A percentile compares a stretch with the other conserved stretches of the same genome.
phyloP scores from a whole-genome alignment of 1,140 invertebrate species.

The Drosophila ogumai region DNA sequence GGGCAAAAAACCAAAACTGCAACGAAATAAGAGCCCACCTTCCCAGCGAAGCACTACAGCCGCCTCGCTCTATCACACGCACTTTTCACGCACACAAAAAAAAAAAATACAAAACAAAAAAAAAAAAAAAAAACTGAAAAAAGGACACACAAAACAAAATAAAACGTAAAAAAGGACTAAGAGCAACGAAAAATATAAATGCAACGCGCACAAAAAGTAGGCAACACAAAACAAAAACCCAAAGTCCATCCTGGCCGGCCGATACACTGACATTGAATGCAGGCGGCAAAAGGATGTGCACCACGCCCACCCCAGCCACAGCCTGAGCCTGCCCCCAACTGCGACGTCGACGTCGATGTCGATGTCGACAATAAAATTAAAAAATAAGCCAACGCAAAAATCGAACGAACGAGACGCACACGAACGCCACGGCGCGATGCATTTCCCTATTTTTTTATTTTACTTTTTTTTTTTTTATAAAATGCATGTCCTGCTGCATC shows the following conservation, averaged over 20 bases:
- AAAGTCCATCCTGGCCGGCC: constrained; percentile 28
- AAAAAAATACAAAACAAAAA: neutral
- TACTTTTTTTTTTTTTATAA: neutral
- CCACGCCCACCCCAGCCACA: neutral
- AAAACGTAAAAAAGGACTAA: constrained; percentile 31
- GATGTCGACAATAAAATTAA: constrained; percentile 62
- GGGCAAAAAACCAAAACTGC: constrained; percentile 47
- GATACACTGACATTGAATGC: constrained; percentile 75
- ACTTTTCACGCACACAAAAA: constrained; percentile 44
- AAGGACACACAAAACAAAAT: constrained; percentile 28
- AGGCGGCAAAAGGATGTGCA: constrained; percentile 5
- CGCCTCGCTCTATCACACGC: constrained; percentile 60
- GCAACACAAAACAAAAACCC: constrained; percentile 53
- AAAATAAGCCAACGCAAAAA: constrained; percentile 79
- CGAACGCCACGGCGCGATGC: constrained; percentile 44
- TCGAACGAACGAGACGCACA: constrained; percentile 46
- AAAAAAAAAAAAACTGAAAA: constrained; percentile 27
- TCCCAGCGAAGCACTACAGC: constrained; percentile 54
- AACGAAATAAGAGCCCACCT: constrained; percentile 6
- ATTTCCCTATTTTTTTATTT: constrained; percentile 70
- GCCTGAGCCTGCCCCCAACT: neutral
- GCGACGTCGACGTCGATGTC: neutral
- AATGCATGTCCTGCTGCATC: constrained; percentile 9
- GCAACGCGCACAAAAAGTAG: constrained; percentile 54
- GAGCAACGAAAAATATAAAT: constrained; percentile 32